These are phyloP conservation scores for Vanessa atalanta DNA, from an alignment of 1,140 invertebrate species.

Conservation along the genomic window DNA sequence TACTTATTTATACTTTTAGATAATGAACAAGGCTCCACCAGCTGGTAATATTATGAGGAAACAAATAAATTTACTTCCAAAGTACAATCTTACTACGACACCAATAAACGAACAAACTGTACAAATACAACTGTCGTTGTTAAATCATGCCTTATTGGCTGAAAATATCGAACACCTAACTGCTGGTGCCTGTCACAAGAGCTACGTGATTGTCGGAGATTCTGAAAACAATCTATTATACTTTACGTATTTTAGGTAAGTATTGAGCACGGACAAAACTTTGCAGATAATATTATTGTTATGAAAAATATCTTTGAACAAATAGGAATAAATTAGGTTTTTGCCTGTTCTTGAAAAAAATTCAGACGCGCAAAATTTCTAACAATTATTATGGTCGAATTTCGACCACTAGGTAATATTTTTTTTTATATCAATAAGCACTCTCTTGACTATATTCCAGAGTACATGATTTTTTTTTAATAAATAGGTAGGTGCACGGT, in stretches of 20 bases:
- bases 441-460: no score
- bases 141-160: constrained; percentile 63
- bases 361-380: no score
- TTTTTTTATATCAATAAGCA: no score
- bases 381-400: no score
- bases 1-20: constrained; percentile 46
- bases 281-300: background rate
- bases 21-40: constrained; percentile 77
- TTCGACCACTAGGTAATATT: no score
- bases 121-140: constrained; percentile 51
- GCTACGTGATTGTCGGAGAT: constrained; percentile 77
- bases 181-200: constrained; percentile 64
- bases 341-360: no score
- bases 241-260: constrained; percentile 63
- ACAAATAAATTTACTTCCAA: constrained; percentile 73
- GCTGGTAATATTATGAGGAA: constrained; percentile 69
- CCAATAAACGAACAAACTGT: constrained; percentile 54
- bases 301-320: no score
- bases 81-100: constrained; percentile 61
- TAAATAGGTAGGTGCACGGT: no score
- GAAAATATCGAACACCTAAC: constrained; percentile 66
- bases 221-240: constrained; percentile 76
- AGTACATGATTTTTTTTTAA: no score
- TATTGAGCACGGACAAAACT: background rate
- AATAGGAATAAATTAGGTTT: no score